A percentile compares a stretch with the other conserved stretches of the same genome.
phyloP scores from a whole-genome alignment of 1,140 invertebrate species.

The Ylistrum balloti region DNA sequence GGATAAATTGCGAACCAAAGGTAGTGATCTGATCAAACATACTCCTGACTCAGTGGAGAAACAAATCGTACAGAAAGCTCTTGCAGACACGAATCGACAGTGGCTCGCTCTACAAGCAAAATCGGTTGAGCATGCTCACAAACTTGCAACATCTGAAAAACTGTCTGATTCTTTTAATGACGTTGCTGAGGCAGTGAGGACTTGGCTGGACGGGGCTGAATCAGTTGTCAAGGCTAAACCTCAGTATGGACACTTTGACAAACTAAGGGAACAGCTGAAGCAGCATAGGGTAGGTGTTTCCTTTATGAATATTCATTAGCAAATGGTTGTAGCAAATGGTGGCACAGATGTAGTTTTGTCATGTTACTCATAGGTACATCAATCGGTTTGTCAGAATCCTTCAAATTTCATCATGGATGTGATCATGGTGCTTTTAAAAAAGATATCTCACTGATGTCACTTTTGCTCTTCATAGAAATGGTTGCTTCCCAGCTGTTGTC shows the following conservation, averaged over 20 bases:
- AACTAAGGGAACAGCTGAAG: constrained; percentile 90
- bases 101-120: constrained; percentile 90
- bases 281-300: constrained; percentile 90
- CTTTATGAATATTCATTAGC: background rate
- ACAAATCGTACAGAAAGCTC: constrained; percentile 71
- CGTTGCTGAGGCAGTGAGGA: constrained; percentile 90
- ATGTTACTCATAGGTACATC: too few relatives aligned
- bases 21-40: constrained; percentile 72
- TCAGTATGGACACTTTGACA: constrained; percentile 89
- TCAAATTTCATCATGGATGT: too few relatives aligned
- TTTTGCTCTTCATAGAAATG: too few relatives aligned
- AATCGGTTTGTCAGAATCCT: too few relatives aligned
- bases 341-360: too few relatives aligned
- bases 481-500: too few relatives aligned
- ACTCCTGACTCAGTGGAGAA: constrained; percentile 71
- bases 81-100: constrained; percentile 84
- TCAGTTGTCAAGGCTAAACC: constrained; percentile 90
- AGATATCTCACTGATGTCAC: too few relatives aligned
- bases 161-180: constrained; percentile 93
- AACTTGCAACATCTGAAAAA: constrained; percentile 93
- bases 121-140: constrained; percentile 87
- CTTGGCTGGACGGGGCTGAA: constrained; percentile 92
- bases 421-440: too few relatives aligned
- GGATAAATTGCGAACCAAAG: constrained; percentile 70
- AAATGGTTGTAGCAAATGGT: background rate